Evolutionary conservation across 2,888 invertebrate species (phyloP), one percentile per base, ranked within the genome.

Genomic region (Apamea monoglypha): DNA sequence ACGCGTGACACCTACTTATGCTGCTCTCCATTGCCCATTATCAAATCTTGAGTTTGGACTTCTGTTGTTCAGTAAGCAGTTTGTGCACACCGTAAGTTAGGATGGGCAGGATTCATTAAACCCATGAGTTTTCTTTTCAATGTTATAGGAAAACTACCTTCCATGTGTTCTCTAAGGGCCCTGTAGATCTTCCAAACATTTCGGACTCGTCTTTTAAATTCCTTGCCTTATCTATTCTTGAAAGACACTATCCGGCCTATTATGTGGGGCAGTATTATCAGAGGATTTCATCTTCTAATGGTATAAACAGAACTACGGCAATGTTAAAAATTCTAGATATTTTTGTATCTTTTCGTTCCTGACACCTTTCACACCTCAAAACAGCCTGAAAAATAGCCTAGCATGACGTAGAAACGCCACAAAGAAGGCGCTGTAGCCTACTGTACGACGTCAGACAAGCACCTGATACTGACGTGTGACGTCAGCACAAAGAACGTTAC

Each of bases 401-500:
- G 36, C 7, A 29, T 32, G 50, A 61, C 29, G 29, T 50, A 29
- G 8, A 4, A 59, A 12, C 44, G 25, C 56, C 29, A 85, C 84
- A 87, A 80, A 84, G 80, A 67, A 74, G 64, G 87, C 66, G 56
- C 7, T 63, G 83, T 64, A 76, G 80, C 84, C 61, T 87, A 76
- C 66, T 53, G 53, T n/a, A 14, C 78, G 81, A 85, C 78, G 87
- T 78, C 85, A 87, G 44, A 74, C 61, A 16, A 53, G 63, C 76
- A 77, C 64, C 88, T 85, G 86, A 76, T 86, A 78, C 82, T 88
- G 91, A 91, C 90, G 83, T 70, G 53, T 90, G 91, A 90, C 86
- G 90, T 76, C 77, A 81, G 82, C 89, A 91, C 91, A 91, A 91
- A 91, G 89, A 81, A 74, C 71, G 79, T 73, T 73, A 88, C 87